Evolutionary conservation across 2,888 invertebrate genomes (phyloP).

Genomic region (Bimastos eiseni): DNA sequence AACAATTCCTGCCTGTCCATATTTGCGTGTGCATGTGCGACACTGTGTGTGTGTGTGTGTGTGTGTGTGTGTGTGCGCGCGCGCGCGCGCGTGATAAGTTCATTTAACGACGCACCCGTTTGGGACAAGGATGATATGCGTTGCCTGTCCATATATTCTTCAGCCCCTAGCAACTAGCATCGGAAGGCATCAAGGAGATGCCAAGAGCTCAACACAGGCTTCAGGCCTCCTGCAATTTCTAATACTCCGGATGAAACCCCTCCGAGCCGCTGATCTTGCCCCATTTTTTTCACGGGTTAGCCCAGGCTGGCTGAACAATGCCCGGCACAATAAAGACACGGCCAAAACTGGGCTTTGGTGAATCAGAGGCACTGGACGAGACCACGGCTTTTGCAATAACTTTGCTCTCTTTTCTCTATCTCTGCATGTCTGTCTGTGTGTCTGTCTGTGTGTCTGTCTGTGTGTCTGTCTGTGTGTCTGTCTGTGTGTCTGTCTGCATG

Average conservation of each 20-base stretch:
- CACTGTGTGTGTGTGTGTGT: no score
- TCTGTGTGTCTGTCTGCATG: background rate
- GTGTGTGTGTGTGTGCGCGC: no score
- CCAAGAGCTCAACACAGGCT: background rate
- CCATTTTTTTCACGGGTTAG: background rate
- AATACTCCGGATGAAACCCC: background rate
- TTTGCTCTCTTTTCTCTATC: background rate
- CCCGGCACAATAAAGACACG: background rate
- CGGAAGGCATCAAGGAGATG: background rate
- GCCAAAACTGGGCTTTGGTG: background rate
- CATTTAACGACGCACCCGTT: no score
- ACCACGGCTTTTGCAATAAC: background rate
- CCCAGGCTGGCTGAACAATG: conserved; percentile 13
- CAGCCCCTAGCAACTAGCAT: background rate
- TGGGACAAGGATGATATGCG: no score
- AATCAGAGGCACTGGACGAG: background rate
- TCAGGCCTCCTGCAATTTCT: background rate
- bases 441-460: background rate
- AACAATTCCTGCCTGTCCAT: background rate
- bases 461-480: background rate
- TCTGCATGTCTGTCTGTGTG: background rate
- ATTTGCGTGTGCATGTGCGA: no score
- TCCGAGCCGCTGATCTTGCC: background rate
- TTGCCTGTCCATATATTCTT: no score
- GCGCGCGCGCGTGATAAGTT: no score